Base-by-base conservation (phyloP, 2,113 vertebrate species). In the Nyctereutes procyonoides region DNA sequence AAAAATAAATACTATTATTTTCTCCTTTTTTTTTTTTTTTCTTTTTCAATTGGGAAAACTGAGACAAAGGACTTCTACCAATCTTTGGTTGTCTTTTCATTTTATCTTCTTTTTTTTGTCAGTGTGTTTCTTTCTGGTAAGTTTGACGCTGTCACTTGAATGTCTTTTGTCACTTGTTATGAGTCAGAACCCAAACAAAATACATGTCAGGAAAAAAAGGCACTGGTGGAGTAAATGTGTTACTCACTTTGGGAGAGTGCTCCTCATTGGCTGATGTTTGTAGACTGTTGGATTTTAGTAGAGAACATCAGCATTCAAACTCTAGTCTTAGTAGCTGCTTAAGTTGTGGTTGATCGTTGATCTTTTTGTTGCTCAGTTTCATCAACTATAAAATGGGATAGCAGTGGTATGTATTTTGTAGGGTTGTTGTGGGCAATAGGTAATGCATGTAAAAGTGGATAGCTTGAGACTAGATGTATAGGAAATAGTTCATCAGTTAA, bases 401-500 rank as follows among this genome's bases (percentile, higher is more conserved):
- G 15, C 38, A 62, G 0, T 38, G 26, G 55, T 48, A 14, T 3
- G 13, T 38, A 2, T 63, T 58, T 48, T 48, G 76, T 58, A 12
- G 76, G 58, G 24, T 51, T 14, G 5, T 38, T 20, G 24, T n/a
- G 35, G 62, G 63, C 35, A 56, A 0, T 62, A 28, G 73, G 5
- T 48, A 24, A 15, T 5, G 38, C n/a, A 10, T 22, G 7, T 58
- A 19, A 55, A 73, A 14, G 28, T 60, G 76, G 38, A 2, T 22
- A 35, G 20, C 28, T 8, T 0, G 0, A 2, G 35, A 43, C 16
- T 19, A 30, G 63, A 22, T 1, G 30, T 0, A 28, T 35, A 69
- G 56, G 9, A 19, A 53, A 63, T 11, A 28, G 32, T 58, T 83
- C 5, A 0, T 67, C 35, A 1, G 30, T 48, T 28, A 32, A 30